Evolutionary conservation across 2,113 vertebrate species (phyloP).

Genomic region (Rutilus rutilus): DNA sequence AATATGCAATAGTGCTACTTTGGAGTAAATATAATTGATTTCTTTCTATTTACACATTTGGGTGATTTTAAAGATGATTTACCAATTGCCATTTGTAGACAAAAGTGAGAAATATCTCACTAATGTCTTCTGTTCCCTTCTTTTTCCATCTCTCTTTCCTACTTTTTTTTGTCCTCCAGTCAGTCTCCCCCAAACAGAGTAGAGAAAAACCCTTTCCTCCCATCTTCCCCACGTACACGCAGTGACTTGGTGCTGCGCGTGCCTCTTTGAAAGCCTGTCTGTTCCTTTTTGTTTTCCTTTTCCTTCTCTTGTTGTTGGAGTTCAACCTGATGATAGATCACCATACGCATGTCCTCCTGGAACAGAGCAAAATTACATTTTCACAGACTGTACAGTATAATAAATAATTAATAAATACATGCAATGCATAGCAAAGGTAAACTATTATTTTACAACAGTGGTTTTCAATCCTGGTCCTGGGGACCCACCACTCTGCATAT

Average conservation of each 20-base stretch:
- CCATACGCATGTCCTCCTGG: slow-evolving; percentile 80
- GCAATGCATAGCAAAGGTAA: background rate
- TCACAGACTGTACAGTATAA: background rate
- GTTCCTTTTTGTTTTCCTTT: slow-evolving; percentile 54
- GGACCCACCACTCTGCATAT: no score
- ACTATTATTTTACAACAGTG: background rate
- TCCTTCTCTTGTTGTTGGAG: slow-evolving; percentile 66
- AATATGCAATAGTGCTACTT: slow-evolving; percentile 27
- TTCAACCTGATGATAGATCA: slow-evolving; percentile 78
- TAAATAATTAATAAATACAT: background rate
- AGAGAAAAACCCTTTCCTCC: slow-evolving; percentile 74
- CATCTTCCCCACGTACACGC: slow-evolving; percentile 68
- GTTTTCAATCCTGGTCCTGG: no score
- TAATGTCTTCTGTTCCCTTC: background rate
- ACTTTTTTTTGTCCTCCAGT: slow-evolving; percentile 33
- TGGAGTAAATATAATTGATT: slow-evolving; percentile 30
- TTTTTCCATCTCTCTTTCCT: background rate
- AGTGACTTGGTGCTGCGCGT: slow-evolving; percentile 69
- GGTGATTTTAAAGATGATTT: background rate
- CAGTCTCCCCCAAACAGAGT: slow-evolving; percentile 73
- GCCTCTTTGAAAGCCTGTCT: slow-evolving; percentile 63
- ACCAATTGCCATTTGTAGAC: background rate
- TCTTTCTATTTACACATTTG: slow-evolving; percentile 47
- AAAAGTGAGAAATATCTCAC: background rate
- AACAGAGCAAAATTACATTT: background rate